Evolutionary conservation across 1,140 invertebrate genomes (phyloP).

Genomic region (Capitella teleta): DNA sequence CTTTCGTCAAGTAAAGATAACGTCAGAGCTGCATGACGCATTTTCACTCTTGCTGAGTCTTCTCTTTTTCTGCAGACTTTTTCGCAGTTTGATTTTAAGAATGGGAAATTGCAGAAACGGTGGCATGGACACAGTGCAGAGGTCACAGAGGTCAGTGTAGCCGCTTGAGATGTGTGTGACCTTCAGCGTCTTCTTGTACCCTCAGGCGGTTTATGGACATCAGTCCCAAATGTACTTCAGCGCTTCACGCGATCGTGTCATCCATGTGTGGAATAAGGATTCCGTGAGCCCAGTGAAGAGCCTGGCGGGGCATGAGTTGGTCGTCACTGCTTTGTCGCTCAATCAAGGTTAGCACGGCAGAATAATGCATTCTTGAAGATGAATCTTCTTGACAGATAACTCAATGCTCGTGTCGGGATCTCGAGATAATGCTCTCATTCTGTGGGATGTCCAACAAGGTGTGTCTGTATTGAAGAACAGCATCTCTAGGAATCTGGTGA

Average conservation of each 20-base stretch:
- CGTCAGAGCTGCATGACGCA: too few species aligned
- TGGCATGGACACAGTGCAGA: background rate
- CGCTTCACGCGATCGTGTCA: slow-evolving; percentile 31
- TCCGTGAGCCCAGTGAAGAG: background rate
- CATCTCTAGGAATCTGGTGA: slow-evolving; percentile 34
- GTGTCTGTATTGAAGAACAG: slow-evolving; percentile 23
- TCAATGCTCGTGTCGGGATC: slow-evolving; percentile 30
- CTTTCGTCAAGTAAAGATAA: too few species aligned
- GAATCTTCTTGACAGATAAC: slow-evolving; percentile 17
- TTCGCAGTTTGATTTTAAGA: background rate
- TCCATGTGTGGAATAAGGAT: slow-evolving; percentile 28
- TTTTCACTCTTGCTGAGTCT: too few species aligned
- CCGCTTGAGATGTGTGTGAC: too few species aligned
- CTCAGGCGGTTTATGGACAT: slow-evolving; percentile 27
- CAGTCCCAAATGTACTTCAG: slow-evolving; percentile 25
- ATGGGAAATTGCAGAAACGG: background rate
- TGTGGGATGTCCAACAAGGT: slow-evolving; percentile 36
- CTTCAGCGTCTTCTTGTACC: too few species aligned
- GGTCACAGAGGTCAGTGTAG: background rate
- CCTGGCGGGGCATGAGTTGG: background rate
- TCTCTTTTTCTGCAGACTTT: background rate
- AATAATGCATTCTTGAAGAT: background rate
- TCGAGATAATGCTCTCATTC: slow-evolving; percentile 30
- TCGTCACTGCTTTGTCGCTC: background rate
- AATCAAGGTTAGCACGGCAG: background rate